These are phyloP conservation scores for Papilio demoleus DNA, from an alignment of 2,888 invertebrate species.

Conservation along the genomic window DNA sequence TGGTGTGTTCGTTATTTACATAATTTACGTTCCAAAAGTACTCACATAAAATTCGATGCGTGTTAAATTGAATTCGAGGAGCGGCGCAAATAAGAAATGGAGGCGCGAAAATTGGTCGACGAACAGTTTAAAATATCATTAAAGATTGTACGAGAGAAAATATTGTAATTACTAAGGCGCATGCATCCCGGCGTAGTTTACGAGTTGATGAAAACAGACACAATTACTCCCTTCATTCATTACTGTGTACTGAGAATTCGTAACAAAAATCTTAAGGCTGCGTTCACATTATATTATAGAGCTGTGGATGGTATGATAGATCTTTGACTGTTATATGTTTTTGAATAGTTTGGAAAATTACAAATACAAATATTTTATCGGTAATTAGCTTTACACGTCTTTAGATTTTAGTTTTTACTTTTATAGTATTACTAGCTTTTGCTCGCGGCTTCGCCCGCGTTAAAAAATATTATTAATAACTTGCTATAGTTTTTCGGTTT, in stretches of 20 bases:
- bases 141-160: conserved; percentile 73
- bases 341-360: no score
- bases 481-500: no score
- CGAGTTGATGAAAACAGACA: conserved; percentile 65
- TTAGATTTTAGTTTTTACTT: no score
- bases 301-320: neutral
- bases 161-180: conserved; percentile 69
- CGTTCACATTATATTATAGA: neutral
- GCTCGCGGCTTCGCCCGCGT: no score
- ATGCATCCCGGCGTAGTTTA: conserved; percentile 65
- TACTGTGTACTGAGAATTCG: conserved; percentile 59
- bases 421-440: no score
- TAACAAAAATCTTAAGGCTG: conserved; percentile 49
- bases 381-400: no score
- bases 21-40: conserved; percentile 70
- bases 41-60: conserved; percentile 74
- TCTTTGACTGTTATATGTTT: no score
- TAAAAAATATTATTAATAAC: no score
- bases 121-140: conserved; percentile 80
- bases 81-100: conserved; percentile 77
- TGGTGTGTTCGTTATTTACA: conserved; percentile 69
- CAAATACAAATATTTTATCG: no score
- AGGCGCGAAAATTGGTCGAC: conserved; percentile 77
- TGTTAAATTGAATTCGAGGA: conserved; percentile 82
- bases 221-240: conserved; percentile 62